Percentiles rank a stretch among this genome's conserved stretches.
phyloP scores from a whole-genome alignment of 1,140 invertebrate genomes.

The Plectrocnemia conspersa region DNA sequence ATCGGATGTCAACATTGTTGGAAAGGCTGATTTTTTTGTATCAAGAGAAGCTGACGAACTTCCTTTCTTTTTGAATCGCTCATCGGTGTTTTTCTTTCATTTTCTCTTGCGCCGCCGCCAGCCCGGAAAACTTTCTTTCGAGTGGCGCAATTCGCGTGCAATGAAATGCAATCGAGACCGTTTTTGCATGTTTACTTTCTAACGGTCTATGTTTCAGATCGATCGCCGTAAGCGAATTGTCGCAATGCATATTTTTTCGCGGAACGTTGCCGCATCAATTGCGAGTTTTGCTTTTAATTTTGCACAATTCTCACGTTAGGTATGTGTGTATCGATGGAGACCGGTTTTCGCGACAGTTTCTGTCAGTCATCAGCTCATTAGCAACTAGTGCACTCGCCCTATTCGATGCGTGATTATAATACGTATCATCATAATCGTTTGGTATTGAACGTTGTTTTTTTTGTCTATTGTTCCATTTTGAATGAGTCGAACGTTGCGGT shows the following conservation, averaged over 20 bases:
- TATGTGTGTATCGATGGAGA: neutral
- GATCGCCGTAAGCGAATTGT: conserved; percentile 29
- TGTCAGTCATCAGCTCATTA: conserved; percentile 3
- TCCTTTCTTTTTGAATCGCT: no score
- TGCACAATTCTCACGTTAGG: neutral
- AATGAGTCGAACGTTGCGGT: no score
- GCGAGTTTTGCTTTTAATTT: neutral
- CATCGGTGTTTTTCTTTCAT: no score
- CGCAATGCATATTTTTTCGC: conserved; percentile 28
- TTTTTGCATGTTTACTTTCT: conserved; percentile 34
- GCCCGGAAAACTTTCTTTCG: conserved; percentile 3
- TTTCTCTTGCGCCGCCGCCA: no score
- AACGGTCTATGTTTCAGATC: conserved; percentile 27
- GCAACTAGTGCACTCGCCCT: no score
- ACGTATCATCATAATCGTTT: no score
- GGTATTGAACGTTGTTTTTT: no score
- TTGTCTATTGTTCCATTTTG: no score
- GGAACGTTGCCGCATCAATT: neutral
- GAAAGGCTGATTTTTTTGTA: no score
- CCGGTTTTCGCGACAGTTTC: neutral
- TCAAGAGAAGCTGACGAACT: no score
- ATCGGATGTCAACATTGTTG: no score
- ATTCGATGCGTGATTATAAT: no score
- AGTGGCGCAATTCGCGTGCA: conserved; percentile 23
- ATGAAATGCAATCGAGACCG: conserved; percentile 30